Evolutionary conservation across 2,113 vertebrate genomes (phyloP), one percentile per base, ranked within the genome.

Genomic region (Upupa epops): DNA sequence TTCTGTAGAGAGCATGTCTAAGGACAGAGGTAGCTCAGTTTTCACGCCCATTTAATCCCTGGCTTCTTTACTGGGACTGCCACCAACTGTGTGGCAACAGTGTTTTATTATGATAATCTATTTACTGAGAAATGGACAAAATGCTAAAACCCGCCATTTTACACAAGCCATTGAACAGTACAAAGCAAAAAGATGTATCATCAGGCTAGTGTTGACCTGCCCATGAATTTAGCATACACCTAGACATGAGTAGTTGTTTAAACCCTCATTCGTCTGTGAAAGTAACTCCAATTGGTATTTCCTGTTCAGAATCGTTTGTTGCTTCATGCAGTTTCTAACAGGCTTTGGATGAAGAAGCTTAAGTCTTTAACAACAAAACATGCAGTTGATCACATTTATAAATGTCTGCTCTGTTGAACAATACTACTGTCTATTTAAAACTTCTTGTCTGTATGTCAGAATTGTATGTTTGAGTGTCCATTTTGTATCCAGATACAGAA

Each of bases 11-110:
- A 71, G 49, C 72, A 45, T 0, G 7, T 83, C 60, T 89, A 70
- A 74, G 34, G 56, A 71, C 11, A 68, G 45, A 42, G 34, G 40
- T 51, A 55, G 72, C 58, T 77, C 40, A 48, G n/a, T 74, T 94
- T 92, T 90, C 86, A 88, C 2, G 1, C 65, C 61, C 37, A 3
- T 93, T 93, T 90, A 90, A 88, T 91, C 79, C 21, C 42, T 88
- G 85, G 86, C 90, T 86, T 31, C 65, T 81, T 7, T 59, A 17
- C 52, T 40, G 37, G 25, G 49, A 68, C 52, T 74, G 60, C 60
- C 63, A 92, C 59, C 82, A 86, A 6, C 29, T 71, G n/a, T 46
- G 4, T 5, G 36, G 37, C 52, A 66, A 46, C 9, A 11, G 55
- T 51, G 20, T 36, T 90, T 55, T 64, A 19, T 34, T 46, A 8